Conservation (phyloP, 2,113 vertebrate species). For the Labeo catla region DNA sequence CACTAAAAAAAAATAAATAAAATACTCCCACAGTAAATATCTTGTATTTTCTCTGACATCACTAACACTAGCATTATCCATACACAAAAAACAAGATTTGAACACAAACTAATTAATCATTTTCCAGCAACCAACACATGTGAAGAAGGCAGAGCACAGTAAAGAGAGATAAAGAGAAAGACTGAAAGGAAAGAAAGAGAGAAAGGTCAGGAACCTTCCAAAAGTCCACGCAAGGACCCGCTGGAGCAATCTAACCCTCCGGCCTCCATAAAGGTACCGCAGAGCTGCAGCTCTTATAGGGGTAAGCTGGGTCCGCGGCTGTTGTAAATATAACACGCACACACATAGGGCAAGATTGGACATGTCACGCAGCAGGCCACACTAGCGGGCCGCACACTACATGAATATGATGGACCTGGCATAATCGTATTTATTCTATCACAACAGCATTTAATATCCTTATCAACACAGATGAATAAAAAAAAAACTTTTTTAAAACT, state of each 20-base stretch:
- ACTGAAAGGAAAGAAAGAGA: slow-evolving; percentile 68
- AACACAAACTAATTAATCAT: slow-evolving; percentile 59
- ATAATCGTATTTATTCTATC: slow-evolving; percentile 3
- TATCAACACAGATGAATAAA: background rate
- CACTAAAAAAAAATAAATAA: background rate
- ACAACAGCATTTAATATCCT: slow-evolving; percentile 17
- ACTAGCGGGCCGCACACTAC: slow-evolving; percentile 63
- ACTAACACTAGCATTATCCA: background rate
- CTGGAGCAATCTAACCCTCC: slow-evolving; percentile 94
- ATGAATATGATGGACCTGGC: slow-evolving; percentile 36
- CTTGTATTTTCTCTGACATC: background rate
- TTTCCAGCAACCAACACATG: slow-evolving; percentile 47
- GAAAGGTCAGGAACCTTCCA: slow-evolving; percentile 93
- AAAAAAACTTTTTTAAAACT: background rate
- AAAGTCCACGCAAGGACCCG: slow-evolving; percentile 97
- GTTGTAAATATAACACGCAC: slow-evolving; percentile 96
- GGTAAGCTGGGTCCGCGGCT: slow-evolving; percentile 89
- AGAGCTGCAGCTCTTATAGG: slow-evolving; percentile 90
- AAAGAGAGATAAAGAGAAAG: slow-evolving; percentile 63
- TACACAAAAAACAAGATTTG: slow-evolving; percentile 58
- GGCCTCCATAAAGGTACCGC: slow-evolving; percentile 93
- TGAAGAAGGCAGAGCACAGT: slow-evolving; percentile 65
- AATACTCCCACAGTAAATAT: background rate
- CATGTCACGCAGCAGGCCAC: slow-evolving; percentile 89
- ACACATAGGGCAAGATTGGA: slow-evolving; percentile 90